phyloP scores from a whole-genome alignment of 2,888 invertebrate genomes.

The Sepiola atlantica region DNA sequence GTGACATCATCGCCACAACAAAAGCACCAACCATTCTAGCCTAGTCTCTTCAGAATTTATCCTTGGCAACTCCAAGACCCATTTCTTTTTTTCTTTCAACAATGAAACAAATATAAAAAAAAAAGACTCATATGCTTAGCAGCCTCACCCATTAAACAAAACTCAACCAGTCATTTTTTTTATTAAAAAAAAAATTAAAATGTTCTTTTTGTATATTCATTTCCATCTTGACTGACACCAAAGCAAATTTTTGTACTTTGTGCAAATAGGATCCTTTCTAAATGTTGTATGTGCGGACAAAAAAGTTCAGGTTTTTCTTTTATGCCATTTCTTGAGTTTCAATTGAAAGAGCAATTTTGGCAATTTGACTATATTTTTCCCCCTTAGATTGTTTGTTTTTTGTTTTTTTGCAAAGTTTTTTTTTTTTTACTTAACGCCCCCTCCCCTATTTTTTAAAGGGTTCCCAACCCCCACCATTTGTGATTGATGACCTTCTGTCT shows the following conservation, averaged over 20 bases:
- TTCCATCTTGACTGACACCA: slow-evolving; percentile 13
- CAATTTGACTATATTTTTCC: neutral
- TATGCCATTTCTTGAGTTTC: neutral
- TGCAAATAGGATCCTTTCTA: slow-evolving; percentile 3
- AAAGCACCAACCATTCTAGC: neutral
- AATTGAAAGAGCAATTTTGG: neutral
- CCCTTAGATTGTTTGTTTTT: neutral
- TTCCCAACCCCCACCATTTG: neutral
- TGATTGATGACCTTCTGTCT: neutral
- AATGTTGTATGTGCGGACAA: neutral
- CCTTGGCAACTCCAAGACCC: neutral
- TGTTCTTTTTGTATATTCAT: neutral
- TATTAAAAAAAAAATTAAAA: neutral
- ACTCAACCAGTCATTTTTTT: neutral
- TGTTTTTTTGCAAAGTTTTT: neutral
- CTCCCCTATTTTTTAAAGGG: neutral
- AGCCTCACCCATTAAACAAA: neutral
- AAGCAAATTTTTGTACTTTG: neutral
- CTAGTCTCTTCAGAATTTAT: neutral
- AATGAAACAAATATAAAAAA: neutral
- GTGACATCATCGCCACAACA: neutral
- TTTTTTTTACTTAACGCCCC: neutral
- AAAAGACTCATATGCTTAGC: neutral
- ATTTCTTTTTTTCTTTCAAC: neutral
- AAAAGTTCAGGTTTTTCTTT: neutral